Evolutionary conservation across 2,888 invertebrate species (phyloP).

Genomic region (Zaprionus lineosus): DNA sequence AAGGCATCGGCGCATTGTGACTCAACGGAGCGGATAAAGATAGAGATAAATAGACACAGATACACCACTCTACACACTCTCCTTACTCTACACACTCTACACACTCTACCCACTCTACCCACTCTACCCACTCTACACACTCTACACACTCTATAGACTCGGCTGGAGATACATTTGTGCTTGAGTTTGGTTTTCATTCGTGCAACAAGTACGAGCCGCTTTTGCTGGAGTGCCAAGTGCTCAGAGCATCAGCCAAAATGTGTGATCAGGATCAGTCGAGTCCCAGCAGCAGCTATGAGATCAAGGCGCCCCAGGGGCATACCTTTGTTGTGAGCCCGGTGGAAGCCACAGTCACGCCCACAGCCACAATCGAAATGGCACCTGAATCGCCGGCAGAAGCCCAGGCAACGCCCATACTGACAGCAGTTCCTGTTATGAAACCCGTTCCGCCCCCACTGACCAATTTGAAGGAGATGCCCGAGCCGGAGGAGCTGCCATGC

Average conservation of each 20-base stretch:
- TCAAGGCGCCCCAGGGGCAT: constrained; percentile 68
- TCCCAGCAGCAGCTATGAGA: constrained; percentile 43
- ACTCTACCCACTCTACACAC: too few relatives aligned
- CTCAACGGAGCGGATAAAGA: constrained; percentile 5
- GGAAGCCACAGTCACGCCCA: constrained; percentile 26
- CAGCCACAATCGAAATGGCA: too few relatives aligned
- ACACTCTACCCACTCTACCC: too few relatives aligned
- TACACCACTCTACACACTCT: too few relatives aligned
- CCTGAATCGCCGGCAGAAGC: too few relatives aligned
- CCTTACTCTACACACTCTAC: too few relatives aligned
- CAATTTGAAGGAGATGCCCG: not conserved
- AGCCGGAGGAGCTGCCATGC: constrained; percentile 56
- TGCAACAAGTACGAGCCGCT: constrained; percentile 15
- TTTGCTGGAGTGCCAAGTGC: constrained; percentile 68
- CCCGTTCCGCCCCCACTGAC: constrained; percentile 9
- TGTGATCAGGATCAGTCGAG: constrained; percentile 23
- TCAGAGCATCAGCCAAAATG: constrained; percentile 64
- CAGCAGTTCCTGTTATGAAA: constrained; percentile 69
- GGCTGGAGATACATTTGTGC: not conserved
- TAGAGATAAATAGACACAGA: not conserved
- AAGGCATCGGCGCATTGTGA: constrained; percentile 1
- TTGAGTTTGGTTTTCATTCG: not conserved
- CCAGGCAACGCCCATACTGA: constrained; percentile 41
- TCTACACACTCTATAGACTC: constrained; percentile 5
- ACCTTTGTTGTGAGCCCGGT: constrained; percentile 77